phyloP scores from a whole-genome alignment of 2,797 vertebrate species.

The Avahi laniger region DNA sequence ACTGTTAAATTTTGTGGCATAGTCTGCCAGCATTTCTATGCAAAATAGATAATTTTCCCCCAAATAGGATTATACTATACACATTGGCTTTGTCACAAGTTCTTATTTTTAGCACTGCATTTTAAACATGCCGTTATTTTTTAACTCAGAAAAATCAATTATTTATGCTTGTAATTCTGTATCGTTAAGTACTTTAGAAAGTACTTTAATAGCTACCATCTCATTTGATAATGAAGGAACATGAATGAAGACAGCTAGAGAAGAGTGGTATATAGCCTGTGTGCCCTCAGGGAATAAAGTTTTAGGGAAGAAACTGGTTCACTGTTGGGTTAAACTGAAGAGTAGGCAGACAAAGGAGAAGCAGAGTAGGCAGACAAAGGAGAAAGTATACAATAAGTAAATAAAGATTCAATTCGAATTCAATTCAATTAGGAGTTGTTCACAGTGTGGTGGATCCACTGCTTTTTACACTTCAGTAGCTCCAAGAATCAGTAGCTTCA shows the following conservation, averaged over 20 bases:
- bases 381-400: too few species aligned
- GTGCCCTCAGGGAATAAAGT: not conserved
- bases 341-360: not conserved
- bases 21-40: not conserved
- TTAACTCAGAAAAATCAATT: slow-evolving; percentile 35
- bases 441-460: slow-evolving; percentile 66
- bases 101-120: slow-evolving; percentile 32
- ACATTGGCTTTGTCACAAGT: not conserved
- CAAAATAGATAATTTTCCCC: not conserved
- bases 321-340: slow-evolving; percentile 26
- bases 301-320: slow-evolving; percentile 5
- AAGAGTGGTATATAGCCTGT: not conserved
- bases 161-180: not conserved
- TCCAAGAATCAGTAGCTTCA: too few species aligned
- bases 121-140: slow-evolving; percentile 29
- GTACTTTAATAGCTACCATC: not conserved
- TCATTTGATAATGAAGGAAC: slow-evolving; percentile 4
- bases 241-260: not conserved
- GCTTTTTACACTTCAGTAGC: slow-evolving; percentile 66
- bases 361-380: too few species aligned
- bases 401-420: too few species aligned
- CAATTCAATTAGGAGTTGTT: slow-evolving; percentile 64
- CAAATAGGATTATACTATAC: not conserved
- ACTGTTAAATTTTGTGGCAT: slow-evolving; percentile 6
- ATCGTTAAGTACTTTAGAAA: not conserved